phyloP scores from a whole-genome alignment of 2,113 vertebrate genomes.

The Tonatia bakeri region DNA sequence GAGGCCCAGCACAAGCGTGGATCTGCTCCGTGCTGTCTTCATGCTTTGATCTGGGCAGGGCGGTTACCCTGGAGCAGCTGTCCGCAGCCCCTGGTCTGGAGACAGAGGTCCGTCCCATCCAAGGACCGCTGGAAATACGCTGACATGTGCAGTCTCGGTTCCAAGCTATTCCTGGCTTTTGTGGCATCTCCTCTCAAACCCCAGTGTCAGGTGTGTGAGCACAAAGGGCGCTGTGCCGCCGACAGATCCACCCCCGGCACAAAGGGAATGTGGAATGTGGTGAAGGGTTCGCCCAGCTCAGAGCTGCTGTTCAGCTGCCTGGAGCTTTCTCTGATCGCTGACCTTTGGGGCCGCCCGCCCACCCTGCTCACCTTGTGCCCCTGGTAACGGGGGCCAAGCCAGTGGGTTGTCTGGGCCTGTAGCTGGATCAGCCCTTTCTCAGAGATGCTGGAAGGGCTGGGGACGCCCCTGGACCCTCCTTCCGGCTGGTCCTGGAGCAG shows the following conservation, averaged over 20 bases:
- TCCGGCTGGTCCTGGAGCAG: background rate
- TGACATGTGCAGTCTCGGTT: background rate
- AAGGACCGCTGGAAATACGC: background rate
- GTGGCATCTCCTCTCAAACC: background rate
- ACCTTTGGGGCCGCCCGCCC: background rate
- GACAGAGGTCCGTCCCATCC: background rate
- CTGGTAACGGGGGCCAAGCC: background rate
- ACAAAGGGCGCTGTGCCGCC: background rate
- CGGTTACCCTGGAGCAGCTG: background rate
- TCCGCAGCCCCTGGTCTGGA: background rate
- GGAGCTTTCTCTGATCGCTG: background rate
- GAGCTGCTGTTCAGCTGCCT: background rate
- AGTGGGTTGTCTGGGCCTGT: background rate
- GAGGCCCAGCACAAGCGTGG: background rate
- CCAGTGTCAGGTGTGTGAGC: conserved; percentile 6
- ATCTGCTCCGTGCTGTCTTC: background rate
- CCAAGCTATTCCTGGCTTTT: background rate
- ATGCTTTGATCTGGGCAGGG: conserved; percentile 22
- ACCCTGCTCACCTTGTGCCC: background rate
- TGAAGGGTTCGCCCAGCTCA: background rate
- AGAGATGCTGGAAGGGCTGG: background rate
- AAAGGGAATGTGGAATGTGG: background rate
- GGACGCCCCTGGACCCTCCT: background rate
- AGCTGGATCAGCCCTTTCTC: background rate
- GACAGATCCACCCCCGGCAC: background rate